Base-by-base conservation (phyloP, 2,113 vertebrate species). In the Dendropsophus ebraccatus region DNA sequence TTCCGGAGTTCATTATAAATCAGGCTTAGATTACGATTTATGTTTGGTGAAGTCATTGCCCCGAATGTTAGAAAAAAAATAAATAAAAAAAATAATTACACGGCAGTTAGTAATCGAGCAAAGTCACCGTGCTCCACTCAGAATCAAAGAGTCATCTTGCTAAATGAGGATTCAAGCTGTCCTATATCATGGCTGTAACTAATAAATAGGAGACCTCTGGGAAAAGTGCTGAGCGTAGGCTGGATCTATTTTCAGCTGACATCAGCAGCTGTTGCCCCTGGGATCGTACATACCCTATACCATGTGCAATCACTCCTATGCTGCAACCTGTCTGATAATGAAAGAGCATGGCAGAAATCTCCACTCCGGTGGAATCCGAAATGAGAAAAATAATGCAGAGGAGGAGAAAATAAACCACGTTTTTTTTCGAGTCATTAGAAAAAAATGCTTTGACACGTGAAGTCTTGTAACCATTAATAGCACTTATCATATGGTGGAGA, bases 201-300 rank as follows among this genome's bases (percentile, higher is more conserved):
- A 96, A 96, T 96, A 95, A 97, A 96, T 95, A 96, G 94, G 93
- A 93, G 93, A 94, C 92, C 94, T 92, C 93, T 96, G 94, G 95
- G 93, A 95, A 96, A 98, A 96, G 93, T 96, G 96, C 97, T 97
- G 96, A 97, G 96, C 92, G 86, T 91, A 95, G 89, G 89, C 94
- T 93, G 95, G 95, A 95, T 97, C 96, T 96, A 96, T 97, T 98
- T 99, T 96, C 96, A 97, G 97, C 96, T 95, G 94, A 95, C 94
- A 96, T 97, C 97, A 98, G 97, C 95, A 95, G 95, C 95, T 94
- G 95, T 94, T 94, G 95, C 95, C 95, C 94, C 94, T 92, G 94
- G 95, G 95, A 95, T 95, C 92, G 90, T 94, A 92, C 94, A 92
- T 93, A 94, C 93, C 92, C 95, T 94, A 91, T 94, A 93, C 96